Base-by-base conservation (phyloP, 2,113 vertebrate species). In the Ifrita kowaldi region DNA sequence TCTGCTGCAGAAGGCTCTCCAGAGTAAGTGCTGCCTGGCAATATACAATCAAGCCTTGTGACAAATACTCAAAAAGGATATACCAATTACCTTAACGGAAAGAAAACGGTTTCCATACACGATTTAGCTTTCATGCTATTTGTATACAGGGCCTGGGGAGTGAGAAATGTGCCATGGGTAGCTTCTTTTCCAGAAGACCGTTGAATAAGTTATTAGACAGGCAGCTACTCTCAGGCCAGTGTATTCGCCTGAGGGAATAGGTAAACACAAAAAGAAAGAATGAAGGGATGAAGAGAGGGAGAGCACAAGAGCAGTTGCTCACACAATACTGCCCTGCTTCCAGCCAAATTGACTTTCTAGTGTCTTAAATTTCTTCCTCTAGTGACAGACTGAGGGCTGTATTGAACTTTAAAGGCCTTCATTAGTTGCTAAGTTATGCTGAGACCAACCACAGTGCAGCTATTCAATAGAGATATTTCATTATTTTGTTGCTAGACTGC, bases 321-420 rank as follows among this genome's bases (percentile, higher is more conserved):
- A 1, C 60, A 85, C 16, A 92, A 74, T 76, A 56, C 21, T 75
- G 18, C 70, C 46, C 22, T 2, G 7, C 80, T 94, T 90, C 68
- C 78, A 93, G 81, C 50, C 42, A 90, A 93, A 88, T 83, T 84
- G 28, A 53, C 39, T 84, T 80, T 84, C 59, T 64, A 64, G 26
- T 42, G 37, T 65, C 81, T 94, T 91, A 42, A 91, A 82, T 95
- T 82, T 93, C 86, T 87, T 79, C 63, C 74, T 86, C 35, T 71
- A 67, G 73, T 87, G 89, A 60, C 44, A 90, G 84, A 39, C 35
- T 59, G 59, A 84, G 50, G 64, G 55, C 50, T 92, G 55, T 59
- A 55, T 55, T 87, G 75, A 90, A 95, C 84, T 91, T 90, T 95
- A 92, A 88, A 89, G 79, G 70, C 68, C 84, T 93, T 95, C 78